Conservation (phyloP, 2,797 vertebrate species). For the Trichosurus vulpecula region DNA sequence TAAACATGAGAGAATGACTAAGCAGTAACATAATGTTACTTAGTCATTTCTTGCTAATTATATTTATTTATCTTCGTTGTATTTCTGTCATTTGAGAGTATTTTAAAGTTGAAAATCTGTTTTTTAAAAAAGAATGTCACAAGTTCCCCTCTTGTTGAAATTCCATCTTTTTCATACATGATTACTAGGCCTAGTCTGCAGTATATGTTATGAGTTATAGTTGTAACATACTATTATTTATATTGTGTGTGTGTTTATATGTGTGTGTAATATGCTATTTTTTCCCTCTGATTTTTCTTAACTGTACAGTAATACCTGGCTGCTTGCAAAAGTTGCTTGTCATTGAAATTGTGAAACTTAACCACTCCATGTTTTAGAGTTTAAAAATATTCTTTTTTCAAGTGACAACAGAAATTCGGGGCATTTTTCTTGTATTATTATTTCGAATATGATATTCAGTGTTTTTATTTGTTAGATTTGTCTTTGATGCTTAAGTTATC, state of each 20-base stretch:
- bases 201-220: neutral
- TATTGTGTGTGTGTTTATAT: too few relatives aligned
- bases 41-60: neutral
- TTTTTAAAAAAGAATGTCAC: neutral
- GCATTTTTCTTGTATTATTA: neutral
- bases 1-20: neutral
- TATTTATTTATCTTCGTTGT: neutral
- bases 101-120: neutral
- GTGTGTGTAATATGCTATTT: too few relatives aligned
- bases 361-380: neutral
- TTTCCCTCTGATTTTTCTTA: neutral
- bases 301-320: neutral
- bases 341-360: neutral
- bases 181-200: neutral
- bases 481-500: neutral
- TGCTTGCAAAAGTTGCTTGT: neutral
- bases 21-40: neutral
- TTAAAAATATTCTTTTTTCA: neutral
- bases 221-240: neutral
- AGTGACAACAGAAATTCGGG: neutral
- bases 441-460: neutral
- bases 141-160: neutral
- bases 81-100: neutral
- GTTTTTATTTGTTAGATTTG: neutral
- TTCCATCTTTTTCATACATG: neutral